Base-by-base conservation (phyloP, 2,888 invertebrate species). In the Polydrusus cervinus region DNA sequence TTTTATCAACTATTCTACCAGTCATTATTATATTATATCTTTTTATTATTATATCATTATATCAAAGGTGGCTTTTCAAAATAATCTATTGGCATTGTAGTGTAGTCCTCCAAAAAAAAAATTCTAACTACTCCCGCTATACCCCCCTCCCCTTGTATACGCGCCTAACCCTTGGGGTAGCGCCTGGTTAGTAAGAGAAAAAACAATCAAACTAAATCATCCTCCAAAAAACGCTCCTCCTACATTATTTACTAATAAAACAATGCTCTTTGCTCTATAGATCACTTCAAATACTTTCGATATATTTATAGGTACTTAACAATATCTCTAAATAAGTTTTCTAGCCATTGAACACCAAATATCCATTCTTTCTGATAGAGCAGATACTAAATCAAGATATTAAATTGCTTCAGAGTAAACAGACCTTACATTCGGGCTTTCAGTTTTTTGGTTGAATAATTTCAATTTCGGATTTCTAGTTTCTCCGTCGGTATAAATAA, bases 371-470 rank as follows among this genome's bases (percentile, higher is more conserved):
- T 75, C 75, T 67, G 51, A 75, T 25, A 71, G 71, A 72, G 34
- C 72, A 72, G 75, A 75, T 72, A 75, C 75, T 76, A 76, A 76
- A 76, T 76, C 76, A 76, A 69, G 76, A 74, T 74, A 71, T 74
- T 76, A 76, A 74, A 76, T 78, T 79, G 79, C 71, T 78, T 71
- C 77, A 78, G 78, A 79, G 75, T 75, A 77, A 80, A 72, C 77
- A 76, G 74, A 80, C 75, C 79, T 78, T 76, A 55, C 75, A 76
- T 34, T 69, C 69, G 73, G 70, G 70, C 70, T 62, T 67, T 61
- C 62, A 75, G 73, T 77, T 78, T 78, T 78, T 79, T 78, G 80
- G 77, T 80, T 75, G 80, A 80, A 72, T 79, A 78, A 78, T 78
- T 80, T 78, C 78, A 65, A 79, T 80, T 81, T 78, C 78, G 73